Evolutionary conservation across 2,888 invertebrate species (phyloP), one percentile per base, ranked within the genome.

Genomic region (Sicus ferrugineus): DNA sequence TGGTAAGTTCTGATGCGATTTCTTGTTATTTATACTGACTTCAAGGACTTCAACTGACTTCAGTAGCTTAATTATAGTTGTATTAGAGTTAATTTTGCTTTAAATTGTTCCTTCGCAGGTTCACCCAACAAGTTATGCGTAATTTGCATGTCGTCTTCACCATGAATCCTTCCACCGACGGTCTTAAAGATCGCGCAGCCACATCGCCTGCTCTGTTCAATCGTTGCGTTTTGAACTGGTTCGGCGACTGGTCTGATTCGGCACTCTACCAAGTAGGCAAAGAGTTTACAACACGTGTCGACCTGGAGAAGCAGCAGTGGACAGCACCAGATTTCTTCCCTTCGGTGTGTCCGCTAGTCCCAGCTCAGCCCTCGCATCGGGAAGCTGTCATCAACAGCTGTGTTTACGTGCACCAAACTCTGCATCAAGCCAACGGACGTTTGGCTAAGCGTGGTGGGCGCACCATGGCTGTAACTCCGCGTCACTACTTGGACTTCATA

Each of bases 111-210:
- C 14, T 48, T n/a, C 65, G 7, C 42, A 79, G 79, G 79, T 99
- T 99, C 86, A 99, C 99, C 0, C 95, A 96, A 30, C 94, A 98
- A 90, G 98, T 99, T 46, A 99, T 99, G 96, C 92, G 94, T 73
- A 99, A 99, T 85, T 88, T 99, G 62, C 99, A 99, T 86, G 99
- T 99, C 11, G 99, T 99, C 56, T 99, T 99, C 87, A 99, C 99
- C 0, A 99, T 99, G 99, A 99, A 99, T 87, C 99, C 99, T 9
- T 97, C 97, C 0, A 95, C 97, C 0, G 98, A 99, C 82, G 99
- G 98, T 0, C 88, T 99, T 54, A 98, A 99, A 86, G 98, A 98
- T 86, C 90, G 98, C 73, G 99, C 99, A 0, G 96, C 99, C 11
- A 99, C 99, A 0, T 99, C 99, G 5, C 99, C 99, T 34, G 99